A percentile compares a stretch with the other conserved stretches of the same genome.
These are phyloP conservation scores for Lepilemur septentrionalis DNA, from an alignment of 2,797 vertebrate genomes.

Conservation along the genomic window DNA sequence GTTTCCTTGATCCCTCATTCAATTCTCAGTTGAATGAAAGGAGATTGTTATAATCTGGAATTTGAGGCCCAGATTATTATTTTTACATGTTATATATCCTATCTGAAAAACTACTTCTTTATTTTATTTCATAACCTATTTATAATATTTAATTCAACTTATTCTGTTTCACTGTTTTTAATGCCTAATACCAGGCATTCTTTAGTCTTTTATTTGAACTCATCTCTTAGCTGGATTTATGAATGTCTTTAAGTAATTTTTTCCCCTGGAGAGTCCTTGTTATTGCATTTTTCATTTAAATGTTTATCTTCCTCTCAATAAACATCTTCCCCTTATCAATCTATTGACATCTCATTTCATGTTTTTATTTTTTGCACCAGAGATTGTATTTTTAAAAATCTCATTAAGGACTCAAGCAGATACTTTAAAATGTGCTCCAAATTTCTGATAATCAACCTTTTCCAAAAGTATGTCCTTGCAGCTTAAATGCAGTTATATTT, in stretches of 20 bases:
- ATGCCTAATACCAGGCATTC: background rate
- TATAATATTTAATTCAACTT: background rate
- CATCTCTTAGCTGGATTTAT: background rate
- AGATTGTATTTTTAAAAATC: background rate
- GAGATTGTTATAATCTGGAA: background rate
- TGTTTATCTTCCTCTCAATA: background rate
- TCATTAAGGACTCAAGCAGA: background rate
- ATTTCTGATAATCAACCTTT: background rate
- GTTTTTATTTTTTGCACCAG: background rate
- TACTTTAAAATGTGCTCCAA: background rate
- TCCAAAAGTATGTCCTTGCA: background rate
- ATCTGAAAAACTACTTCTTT: background rate
- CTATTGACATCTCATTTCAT: background rate
- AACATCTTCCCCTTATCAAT: background rate
- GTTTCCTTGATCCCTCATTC: background rate
- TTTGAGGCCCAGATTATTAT: background rate
- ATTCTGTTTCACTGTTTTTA: background rate
- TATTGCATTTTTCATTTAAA: background rate
- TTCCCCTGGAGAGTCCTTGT: background rate
- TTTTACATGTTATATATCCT: background rate
- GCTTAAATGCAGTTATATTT: background rate
- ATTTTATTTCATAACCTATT: conserved; percentile 1
- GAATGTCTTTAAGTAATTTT: background rate
- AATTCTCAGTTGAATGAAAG: background rate
- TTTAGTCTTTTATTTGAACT: background rate